Conservation (phyloP, 2,888 invertebrate species). For the Alloscopus bannaensis region DNA sequence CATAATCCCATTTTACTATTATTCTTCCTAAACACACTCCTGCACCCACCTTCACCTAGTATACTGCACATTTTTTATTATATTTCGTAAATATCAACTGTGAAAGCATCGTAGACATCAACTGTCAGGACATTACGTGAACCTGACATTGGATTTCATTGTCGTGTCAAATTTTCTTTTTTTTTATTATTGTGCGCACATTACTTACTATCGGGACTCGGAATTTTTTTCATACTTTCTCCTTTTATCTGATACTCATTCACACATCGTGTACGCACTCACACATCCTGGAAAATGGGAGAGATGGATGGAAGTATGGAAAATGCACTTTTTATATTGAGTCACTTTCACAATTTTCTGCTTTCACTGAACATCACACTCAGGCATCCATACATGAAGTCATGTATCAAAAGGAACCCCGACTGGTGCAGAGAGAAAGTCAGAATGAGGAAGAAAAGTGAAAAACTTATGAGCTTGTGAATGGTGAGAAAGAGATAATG, state of each 20-base stretch:
- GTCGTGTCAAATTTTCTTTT: conserved; percentile 41
- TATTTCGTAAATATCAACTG: conserved; percentile 8
- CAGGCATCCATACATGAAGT: too few relatives aligned
- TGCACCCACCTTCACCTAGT: neutral
- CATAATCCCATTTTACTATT: conserved; percentile 29
- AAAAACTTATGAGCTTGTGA: conserved; percentile 1
- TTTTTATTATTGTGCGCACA: too few relatives aligned
- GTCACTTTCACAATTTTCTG: too few relatives aligned
- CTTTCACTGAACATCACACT: too few relatives aligned
- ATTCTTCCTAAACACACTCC: neutral
- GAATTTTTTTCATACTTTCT: too few relatives aligned
- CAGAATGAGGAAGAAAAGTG: neutral
- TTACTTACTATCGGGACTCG: too few relatives aligned
- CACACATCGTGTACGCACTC: too few relatives aligned
- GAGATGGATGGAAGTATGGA: too few relatives aligned
- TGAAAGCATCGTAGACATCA: conserved; percentile 12
- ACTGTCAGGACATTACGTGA: conserved; percentile 53
- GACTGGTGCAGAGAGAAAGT: conserved; percentile 15
- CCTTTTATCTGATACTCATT: too few relatives aligned
- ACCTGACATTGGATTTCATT: conserved; percentile 62
- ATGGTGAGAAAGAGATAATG: conserved; percentile 31
- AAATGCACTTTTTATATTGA: too few relatives aligned
- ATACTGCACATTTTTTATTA: conserved; percentile 27
- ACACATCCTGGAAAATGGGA: too few relatives aligned
- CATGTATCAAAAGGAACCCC: conserved; percentile 23